phyloP scores from a whole-genome alignment of 2,113 vertebrate species.

The Anser cygnoides region DNA sequence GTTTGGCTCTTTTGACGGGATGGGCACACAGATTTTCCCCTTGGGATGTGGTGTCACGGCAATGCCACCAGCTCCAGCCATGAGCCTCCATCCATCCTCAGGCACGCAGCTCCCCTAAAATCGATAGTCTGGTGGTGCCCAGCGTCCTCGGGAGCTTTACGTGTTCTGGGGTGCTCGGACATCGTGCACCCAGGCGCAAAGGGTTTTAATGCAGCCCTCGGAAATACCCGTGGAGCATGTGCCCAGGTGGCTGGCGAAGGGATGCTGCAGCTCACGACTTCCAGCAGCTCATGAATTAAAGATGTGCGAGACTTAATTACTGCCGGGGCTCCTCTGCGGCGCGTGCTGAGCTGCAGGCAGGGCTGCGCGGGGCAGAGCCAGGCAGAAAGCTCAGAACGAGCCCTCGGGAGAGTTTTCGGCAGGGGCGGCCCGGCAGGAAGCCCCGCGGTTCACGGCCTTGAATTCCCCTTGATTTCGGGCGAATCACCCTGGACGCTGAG shows the following conservation, averaged over 20 bases:
- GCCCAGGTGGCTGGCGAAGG: not conserved
- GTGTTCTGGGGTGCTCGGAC: not conserved
- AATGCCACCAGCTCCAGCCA: not conserved
- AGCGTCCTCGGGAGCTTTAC: not conserved
- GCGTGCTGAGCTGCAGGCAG: not conserved
- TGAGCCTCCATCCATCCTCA: not conserved
- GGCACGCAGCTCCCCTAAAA: not conserved
- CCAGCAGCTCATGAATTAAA: conserved; percentile 18
- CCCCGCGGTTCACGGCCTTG: accelerated
- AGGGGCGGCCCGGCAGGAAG: not conserved
- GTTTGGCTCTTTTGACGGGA: not conserved
- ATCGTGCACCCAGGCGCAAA: too few relatives aligned
- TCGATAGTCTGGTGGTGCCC: not conserved
- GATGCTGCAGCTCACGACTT: not conserved
- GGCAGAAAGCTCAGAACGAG: not conserved
- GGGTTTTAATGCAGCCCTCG: not conserved
- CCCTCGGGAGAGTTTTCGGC: not conserved
- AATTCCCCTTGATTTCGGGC: not conserved
- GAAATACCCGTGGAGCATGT: not conserved
- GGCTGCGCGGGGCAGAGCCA: not conserved
- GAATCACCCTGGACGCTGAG: not conserved
- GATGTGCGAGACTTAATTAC: conserved; percentile 38
- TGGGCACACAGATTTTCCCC: accelerated
- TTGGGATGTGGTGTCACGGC: not conserved
- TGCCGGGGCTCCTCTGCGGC: not conserved